Conservation (phyloP, 2,797 vertebrate species). For the Acrocephalus scirpaceus region DNA sequence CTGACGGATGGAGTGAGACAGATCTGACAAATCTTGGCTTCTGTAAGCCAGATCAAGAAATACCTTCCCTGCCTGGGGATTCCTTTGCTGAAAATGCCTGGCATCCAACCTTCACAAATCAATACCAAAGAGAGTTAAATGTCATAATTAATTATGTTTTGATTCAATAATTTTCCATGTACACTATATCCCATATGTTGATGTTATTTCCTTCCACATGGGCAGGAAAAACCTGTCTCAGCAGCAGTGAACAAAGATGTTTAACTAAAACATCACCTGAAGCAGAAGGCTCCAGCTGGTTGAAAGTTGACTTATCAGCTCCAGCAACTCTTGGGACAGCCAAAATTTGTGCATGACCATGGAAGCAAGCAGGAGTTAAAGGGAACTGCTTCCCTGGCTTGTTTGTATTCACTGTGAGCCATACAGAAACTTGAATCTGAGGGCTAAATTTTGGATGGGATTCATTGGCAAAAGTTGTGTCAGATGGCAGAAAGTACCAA, state of each 20-base stretch:
- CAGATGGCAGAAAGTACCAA: not conserved
- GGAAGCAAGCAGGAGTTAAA: not conserved
- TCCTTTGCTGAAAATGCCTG: not conserved
- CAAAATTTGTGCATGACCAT: not conserved
- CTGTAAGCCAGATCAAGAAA: not conserved
- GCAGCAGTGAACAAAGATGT: not conserved
- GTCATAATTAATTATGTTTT: not conserved
- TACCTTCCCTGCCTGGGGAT: not conserved
- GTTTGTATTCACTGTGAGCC: not conserved
- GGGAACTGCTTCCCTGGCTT: not conserved
- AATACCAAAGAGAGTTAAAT: not conserved
- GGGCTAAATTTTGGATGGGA: not conserved
- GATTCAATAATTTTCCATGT: not conserved
- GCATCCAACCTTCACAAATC: not conserved
- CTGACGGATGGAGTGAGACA: not conserved
- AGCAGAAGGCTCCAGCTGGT: slow-evolving; percentile 3
- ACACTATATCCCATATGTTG: not conserved
- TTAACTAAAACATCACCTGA: slow-evolving; percentile 11
- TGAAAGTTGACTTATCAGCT: not conserved
- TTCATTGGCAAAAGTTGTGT: not conserved
- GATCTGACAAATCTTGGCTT: not conserved
- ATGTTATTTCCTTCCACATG: not conserved
- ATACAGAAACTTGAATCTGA: not conserved
- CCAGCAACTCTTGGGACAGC: not conserved
- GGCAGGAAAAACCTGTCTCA: not conserved